Conservation (phyloP, 2,888 invertebrate species). For the Corythucha ciliata region DNA sequence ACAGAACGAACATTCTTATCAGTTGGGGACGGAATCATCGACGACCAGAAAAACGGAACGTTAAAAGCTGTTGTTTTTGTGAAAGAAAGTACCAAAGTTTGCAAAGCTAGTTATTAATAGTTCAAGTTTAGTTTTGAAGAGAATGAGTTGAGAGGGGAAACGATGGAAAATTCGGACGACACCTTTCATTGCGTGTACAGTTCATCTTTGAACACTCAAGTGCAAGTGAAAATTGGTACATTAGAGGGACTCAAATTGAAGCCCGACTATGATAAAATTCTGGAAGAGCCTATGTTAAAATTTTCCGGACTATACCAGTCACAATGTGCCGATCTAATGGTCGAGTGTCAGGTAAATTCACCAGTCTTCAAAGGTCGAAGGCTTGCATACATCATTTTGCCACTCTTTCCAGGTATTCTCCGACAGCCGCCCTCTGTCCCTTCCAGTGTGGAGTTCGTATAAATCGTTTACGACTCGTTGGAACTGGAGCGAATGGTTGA, state of each 20-base stretch:
- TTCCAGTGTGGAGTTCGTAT: slow-evolving; percentile 82
- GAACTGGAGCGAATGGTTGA: slow-evolving; percentile 98
- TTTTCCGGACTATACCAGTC: slow-evolving; percentile 81
- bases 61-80: no score
- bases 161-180: slow-evolving; percentile 69
- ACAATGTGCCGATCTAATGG: slow-evolving; percentile 72
- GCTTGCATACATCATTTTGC: no score
- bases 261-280: slow-evolving; percentile 77
- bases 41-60: no score
- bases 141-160: no score
- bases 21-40: no score
- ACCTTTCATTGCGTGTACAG: slow-evolving; percentile 83
- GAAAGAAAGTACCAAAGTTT: no score
- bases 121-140: no score
- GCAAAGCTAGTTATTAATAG: no score
- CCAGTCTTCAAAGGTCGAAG: no score
- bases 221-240: slow-evolving; percentile 92
- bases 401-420: no score
- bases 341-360: slow-evolving; percentile 79
- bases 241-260: slow-evolving; percentile 81
- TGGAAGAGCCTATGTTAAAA: slow-evolving; percentile 79
- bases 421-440: slow-evolving; percentile 68
- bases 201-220: slow-evolving; percentile 74
- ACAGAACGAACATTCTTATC: no score
- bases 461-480: slow-evolving; percentile 86